Conservation (phyloP, 2,797 vertebrate genomes). For the Mergus octosetaceus region DNA sequence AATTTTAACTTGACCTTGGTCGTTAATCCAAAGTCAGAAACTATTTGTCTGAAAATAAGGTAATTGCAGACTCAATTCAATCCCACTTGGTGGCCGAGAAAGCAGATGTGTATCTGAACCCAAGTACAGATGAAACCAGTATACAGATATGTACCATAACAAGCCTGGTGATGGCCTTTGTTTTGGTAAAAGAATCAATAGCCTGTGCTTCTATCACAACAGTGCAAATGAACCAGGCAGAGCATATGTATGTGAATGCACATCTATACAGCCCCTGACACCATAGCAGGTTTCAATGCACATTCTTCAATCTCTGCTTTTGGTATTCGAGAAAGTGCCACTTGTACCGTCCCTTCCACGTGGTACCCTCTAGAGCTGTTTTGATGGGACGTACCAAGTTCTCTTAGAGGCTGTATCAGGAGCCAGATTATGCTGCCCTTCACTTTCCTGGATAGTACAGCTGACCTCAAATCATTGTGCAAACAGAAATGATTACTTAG, state of each 20-base stretch:
- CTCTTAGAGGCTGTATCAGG: background rate
- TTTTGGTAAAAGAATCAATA: background rate
- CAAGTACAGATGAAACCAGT: background rate
- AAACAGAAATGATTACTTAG: background rate
- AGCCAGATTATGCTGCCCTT: background rate
- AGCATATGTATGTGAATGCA: background rate
- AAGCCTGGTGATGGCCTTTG: background rate
- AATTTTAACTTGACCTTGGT: slow-evolving; percentile 48
- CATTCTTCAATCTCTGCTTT: no score
- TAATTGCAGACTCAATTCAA: background rate
- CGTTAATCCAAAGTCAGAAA: slow-evolving; percentile 46
- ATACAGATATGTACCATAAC: background rate
- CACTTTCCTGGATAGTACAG: background rate
- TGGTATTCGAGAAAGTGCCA: background rate
- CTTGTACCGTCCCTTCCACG: background rate
- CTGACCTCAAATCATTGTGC: background rate
- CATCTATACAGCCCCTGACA: background rate
- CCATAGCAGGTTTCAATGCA: no score
- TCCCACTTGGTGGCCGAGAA: background rate
- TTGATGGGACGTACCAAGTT: background rate
- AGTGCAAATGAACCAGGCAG: background rate
- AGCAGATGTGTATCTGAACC: background rate
- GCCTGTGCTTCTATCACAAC: background rate
- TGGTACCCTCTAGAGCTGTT: background rate
- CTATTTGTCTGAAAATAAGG: background rate